A percentile compares a stretch with the other conserved stretches of the same genome.
These are phyloP conservation scores for Cylindroiulus punctatus DNA, from an alignment of 2,888 invertebrate genomes.

Conservation along the genomic window DNA sequence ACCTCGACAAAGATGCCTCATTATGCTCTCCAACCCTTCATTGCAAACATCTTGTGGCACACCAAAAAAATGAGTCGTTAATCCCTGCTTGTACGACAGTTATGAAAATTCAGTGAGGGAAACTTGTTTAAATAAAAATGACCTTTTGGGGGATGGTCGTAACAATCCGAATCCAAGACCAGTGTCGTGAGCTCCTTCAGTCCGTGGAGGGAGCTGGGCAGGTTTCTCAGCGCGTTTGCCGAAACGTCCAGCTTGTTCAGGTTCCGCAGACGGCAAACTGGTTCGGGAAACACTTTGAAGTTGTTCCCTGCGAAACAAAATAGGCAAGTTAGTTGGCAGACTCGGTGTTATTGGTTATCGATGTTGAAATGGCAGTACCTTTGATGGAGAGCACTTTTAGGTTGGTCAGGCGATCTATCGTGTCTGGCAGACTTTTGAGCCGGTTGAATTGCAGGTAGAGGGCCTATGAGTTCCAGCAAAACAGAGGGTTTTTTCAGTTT, in stretches of 20 bases:
- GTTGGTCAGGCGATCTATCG: conserved; percentile 49
- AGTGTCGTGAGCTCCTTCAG: conserved; percentile 45
- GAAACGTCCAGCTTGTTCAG: conserved; percentile 56
- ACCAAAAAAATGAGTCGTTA: conserved; percentile 29
- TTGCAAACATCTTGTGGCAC: conserved; percentile 52
- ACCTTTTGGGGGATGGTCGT: conserved; percentile 54
- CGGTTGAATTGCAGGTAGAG: conserved; percentile 54
- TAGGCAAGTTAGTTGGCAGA: not conserved
- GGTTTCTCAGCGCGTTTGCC: not conserved
- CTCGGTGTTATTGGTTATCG: too few relatives aligned
- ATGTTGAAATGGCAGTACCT: too few relatives aligned
- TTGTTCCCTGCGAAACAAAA: conserved; percentile 53
- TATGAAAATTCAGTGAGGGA: not conserved
- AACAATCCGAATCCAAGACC: conserved; percentile 52
- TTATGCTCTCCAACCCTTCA: conserved; percentile 54
- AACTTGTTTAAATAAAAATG: not conserved
- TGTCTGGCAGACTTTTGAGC: conserved; percentile 53
- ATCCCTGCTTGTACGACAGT: not conserved
- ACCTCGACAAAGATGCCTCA: conserved; percentile 55
- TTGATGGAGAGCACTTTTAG: conserved; percentile 54
- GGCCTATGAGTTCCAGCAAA: not conserved
- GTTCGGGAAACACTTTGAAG: conserved; percentile 56
- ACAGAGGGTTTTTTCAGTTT: not conserved
- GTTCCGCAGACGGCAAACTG: conserved; percentile 50
- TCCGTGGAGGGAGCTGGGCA: conserved; percentile 50